Evolutionary conservation across 2,113 vertebrate genomes (phyloP).

Genomic region (Nycticryphes semicollaris): DNA sequence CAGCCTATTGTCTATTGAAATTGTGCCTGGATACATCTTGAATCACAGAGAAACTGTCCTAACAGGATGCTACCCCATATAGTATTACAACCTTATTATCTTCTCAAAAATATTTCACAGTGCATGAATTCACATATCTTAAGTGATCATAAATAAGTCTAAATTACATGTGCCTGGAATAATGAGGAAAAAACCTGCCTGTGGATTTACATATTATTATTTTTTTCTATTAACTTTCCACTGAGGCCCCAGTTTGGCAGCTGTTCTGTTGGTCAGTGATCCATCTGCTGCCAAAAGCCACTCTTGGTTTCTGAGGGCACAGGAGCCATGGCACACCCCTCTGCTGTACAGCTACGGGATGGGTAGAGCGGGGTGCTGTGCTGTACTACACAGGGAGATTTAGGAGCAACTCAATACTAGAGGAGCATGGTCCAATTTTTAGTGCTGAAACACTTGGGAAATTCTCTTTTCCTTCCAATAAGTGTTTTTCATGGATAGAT

Average conservation of each 20-base stretch:
- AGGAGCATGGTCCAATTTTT: not conserved
- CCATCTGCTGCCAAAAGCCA: not conserved
- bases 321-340: not conserved
- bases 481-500: not conserved
- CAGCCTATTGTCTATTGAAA: not conserved
- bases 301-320: not conserved
- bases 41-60: not conserved
- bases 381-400: not conserved
- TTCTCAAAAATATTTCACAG: not conserved
- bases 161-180: not conserved
- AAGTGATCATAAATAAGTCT: not conserved
- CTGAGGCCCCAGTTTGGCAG: not conserved
- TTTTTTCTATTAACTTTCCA: not conserved
- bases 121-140: not conserved
- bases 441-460: not conserved
- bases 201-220: not conserved
- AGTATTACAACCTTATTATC: not conserved
- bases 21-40: not conserved
- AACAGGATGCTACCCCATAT: not conserved
- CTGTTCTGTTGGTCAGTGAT: not conserved
- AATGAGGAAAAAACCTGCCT: not conserved
- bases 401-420: not conserved
- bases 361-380: not conserved
- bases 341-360: not conserved
- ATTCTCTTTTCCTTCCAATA: not conserved